phyloP scores from a whole-genome alignment of 2,113 vertebrate genomes.

The Charina bottae region DNA sequence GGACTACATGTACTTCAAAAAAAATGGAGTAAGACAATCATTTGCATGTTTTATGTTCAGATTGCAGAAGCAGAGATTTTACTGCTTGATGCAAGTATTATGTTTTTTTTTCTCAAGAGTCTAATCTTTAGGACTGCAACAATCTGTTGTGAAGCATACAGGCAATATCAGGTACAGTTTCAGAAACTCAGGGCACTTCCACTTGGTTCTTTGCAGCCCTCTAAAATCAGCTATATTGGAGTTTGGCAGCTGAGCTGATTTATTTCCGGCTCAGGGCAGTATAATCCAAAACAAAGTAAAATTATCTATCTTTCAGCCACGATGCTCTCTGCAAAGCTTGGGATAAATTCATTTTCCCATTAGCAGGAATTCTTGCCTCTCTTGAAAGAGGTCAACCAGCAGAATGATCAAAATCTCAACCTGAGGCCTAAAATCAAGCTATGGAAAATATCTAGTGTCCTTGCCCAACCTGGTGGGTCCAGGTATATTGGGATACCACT shows the following conservation, averaged over 20 bases:
- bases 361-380: background rate
- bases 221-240: background rate
- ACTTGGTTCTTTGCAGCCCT: background rate
- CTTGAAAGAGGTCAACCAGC: background rate
- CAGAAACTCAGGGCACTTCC: background rate
- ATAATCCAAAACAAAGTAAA: background rate
- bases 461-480: background rate
- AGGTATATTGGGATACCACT: background rate
- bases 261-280: background rate
- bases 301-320: background rate
- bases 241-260: background rate
- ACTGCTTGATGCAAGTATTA: background rate
- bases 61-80: background rate
- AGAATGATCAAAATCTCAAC: background rate
- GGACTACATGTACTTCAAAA: background rate
- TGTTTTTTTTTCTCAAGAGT: background rate
- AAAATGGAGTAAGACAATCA: background rate
- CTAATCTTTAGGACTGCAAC: background rate
- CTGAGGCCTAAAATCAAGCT: background rate
- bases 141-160: background rate
- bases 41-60: background rate
- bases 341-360: background rate
- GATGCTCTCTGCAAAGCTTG: background rate
- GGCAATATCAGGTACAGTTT: background rate
- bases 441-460: background rate